Percentiles rank a stretch among this genome's conserved stretches.
Evolutionary conservation across 2,888 invertebrate genomes (phyloP).

Genomic region (Herminia tarsipennalis): DNA sequence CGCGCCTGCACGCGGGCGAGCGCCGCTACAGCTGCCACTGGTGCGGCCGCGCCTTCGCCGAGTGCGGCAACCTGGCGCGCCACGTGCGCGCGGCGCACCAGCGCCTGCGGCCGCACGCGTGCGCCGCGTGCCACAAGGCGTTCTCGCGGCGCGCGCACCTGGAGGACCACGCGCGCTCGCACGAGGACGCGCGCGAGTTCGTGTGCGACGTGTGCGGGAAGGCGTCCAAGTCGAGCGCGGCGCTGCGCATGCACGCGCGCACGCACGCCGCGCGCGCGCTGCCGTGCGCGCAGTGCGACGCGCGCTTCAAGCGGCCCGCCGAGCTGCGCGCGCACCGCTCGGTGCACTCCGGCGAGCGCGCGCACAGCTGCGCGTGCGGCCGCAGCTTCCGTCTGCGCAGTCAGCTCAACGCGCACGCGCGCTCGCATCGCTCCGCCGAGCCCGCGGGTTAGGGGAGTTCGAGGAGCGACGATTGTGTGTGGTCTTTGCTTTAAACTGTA

Average conservation of each 20-base stretch:
- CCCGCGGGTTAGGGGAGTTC: too few species aligned
- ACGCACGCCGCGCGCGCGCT: constrained; percentile 68
- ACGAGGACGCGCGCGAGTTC: constrained; percentile 72
- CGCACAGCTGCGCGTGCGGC: constrained; percentile 82
- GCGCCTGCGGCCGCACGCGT: constrained; percentile 74
- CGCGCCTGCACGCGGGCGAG: constrained; percentile 70
- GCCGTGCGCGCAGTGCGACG: constrained; percentile 80
- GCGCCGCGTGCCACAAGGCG: constrained; percentile 72
- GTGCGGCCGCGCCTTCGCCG: constrained; percentile 82
- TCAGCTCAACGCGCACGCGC: constrained; percentile 57
- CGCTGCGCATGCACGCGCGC: constrained; percentile 77
- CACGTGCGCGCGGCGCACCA: constrained; percentile 81
- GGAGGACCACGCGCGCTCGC: constrained; percentile 80
- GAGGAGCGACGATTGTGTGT: too few species aligned
- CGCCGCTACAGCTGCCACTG: constrained; percentile 76
- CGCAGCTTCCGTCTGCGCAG: constrained; percentile 75
- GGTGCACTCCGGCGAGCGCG: constrained; percentile 84
- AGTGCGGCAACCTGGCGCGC: constrained; percentile 78
- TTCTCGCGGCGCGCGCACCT: constrained; percentile 80
- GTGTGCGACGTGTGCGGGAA: constrained; percentile 84
- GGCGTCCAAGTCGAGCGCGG: constrained; percentile 80
- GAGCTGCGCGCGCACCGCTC: constrained; percentile 83
- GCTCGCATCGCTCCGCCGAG: constrained; percentile 31
- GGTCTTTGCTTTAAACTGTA: too few species aligned
- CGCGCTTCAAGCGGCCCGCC: constrained; percentile 80